Conservation (phyloP, 2,113 vertebrate genomes). For the Cyprinus carpio region DNA sequence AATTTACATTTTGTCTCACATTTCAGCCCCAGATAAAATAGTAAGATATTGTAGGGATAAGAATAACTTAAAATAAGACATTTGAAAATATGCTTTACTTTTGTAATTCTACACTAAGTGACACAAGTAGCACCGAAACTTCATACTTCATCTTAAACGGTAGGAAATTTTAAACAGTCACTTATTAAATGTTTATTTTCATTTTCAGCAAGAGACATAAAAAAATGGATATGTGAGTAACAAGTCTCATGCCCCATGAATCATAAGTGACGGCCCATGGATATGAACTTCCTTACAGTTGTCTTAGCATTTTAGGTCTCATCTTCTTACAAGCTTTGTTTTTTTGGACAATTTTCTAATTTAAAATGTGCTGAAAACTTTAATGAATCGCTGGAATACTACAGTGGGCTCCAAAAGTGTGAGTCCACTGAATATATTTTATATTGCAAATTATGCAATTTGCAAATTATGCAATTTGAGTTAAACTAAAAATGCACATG, state of each 20-base stretch:
- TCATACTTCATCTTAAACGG: neutral
- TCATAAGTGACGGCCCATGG: neutral
- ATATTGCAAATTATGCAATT: neutral
- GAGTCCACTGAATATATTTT: neutral
- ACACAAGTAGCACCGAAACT: neutral
- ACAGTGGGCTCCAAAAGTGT: neutral
- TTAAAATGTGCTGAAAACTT: neutral
- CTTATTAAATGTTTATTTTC: neutral
- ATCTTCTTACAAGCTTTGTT: neutral
- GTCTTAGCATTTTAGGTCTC: neutral
- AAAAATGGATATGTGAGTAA: neutral
- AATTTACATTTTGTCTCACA: no score
- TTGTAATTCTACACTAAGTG: no score
- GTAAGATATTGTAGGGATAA: no score
- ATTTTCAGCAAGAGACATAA: neutral
- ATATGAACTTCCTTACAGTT: neutral
- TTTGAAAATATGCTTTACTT: no score
- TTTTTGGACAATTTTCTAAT: neutral
- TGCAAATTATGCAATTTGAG: neutral
- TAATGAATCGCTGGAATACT: neutral
- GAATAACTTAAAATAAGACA: no score
- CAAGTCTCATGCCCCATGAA: constrained; percentile 13
- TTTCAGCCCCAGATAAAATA: no score
- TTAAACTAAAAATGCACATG: neutral
- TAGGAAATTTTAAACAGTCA: neutral